Percentiles rank a stretch among this genome's conserved stretches.
Conservation (phyloP, 2,113 vertebrate species). For the Nibea albiflora region DNA sequence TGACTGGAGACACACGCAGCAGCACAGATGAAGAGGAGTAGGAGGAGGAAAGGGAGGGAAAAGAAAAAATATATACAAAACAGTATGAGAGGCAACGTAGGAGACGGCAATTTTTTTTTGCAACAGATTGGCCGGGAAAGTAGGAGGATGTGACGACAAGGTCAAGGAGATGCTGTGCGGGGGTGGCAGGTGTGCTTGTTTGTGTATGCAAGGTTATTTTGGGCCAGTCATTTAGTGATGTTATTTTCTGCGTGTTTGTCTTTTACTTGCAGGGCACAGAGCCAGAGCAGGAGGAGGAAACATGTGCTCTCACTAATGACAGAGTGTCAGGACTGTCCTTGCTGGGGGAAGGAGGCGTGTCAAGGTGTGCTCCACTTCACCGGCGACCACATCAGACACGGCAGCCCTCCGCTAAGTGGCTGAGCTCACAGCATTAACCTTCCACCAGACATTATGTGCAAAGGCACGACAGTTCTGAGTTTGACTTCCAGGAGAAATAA, state of each 20-base stretch:
- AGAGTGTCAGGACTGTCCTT: constrained; percentile 69
- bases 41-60: constrained; percentile 1
- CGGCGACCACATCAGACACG: constrained; percentile 56
- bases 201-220: constrained; percentile 46
- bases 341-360: constrained; percentile 71
- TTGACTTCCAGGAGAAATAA: constrained; percentile 50
- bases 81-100: constrained; percentile 38
- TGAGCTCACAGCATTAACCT: constrained; percentile 65
- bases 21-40: constrained; percentile 20
- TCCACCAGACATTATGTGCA: constrained; percentile 35
- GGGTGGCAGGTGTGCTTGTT: constrained; percentile 60
- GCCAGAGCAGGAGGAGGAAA: constrained; percentile 62
- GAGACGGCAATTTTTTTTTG: constrained; percentile 21
- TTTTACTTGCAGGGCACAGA: constrained; percentile 68
- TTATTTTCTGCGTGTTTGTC: constrained; percentile 60
- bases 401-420: constrained; percentile 47
- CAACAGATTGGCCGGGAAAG: constrained; percentile 47
- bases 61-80: constrained; percentile 29
- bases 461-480: constrained; percentile 1
- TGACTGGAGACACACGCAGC: constrained; percentile 83
- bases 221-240: constrained; percentile 46
- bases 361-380: constrained; percentile 63
- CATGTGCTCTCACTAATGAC: constrained; percentile 67
- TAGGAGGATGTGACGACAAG: constrained; percentile 60
- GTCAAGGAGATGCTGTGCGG: constrained; percentile 61